Evolutionary conservation across 2,888 invertebrate genomes (phyloP).

Genomic region (Platerodrilus igneus): DNA sequence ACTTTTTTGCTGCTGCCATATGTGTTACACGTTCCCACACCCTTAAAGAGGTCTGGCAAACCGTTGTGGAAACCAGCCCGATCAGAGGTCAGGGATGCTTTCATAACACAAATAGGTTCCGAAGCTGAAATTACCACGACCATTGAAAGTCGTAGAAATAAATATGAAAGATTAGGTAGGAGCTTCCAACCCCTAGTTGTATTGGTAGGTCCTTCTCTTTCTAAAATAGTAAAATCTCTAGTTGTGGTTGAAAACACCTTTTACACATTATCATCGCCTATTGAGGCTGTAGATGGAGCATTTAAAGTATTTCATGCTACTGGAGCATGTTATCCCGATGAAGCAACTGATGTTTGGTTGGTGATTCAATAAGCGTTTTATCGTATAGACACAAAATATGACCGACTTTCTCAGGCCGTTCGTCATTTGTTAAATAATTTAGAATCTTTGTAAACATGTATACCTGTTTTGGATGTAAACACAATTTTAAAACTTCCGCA

Average conservation of each 20-base stretch:
- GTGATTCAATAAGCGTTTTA: not conserved
- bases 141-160: too few species aligned
- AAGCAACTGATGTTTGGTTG: not conserved
- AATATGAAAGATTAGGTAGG: too few species aligned
- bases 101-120: not conserved
- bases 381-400: not conserved
- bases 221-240: too few species aligned
- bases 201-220: too few species aligned
- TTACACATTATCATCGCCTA: not conserved
- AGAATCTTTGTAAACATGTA: too few species aligned
- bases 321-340: not conserved
- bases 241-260: too few species aligned
- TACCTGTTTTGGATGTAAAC: too few species aligned
- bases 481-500: too few species aligned
- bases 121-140: too few species aligned
- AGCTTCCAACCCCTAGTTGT: too few species aligned
- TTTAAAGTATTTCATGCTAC: conserved; percentile 4
- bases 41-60: not conserved
- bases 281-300: not conserved
- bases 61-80: not conserved
- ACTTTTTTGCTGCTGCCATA: too few species aligned
- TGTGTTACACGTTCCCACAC: too few species aligned
- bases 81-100: not conserved
- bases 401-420: not conserved
- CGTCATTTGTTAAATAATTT: not conserved